Percentiles rank a stretch among this genome's conserved stretches.
These are phyloP conservation scores for Heteromormyrus szaboi DNA, from an alignment of 2,797 vertebrate genomes.

Conservation along the genomic window DNA sequence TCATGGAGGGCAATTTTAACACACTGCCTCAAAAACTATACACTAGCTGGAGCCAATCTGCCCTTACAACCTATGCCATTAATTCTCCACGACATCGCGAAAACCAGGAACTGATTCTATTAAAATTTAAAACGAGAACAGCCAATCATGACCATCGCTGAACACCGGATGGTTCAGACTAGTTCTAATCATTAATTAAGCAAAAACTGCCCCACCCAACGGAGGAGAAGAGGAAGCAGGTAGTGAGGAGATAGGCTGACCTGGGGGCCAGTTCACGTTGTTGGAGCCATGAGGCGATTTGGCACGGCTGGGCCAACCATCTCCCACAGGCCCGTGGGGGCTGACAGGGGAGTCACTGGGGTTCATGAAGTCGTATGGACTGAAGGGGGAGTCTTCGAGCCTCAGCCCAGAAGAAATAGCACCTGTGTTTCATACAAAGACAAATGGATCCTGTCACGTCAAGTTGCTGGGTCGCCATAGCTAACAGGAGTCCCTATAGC, in stretches of 20 bases:
- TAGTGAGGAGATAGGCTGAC: constrained; percentile 47
- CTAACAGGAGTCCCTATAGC: neutral
- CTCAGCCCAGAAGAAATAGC: constrained; percentile 98
- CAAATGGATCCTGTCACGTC: neutral
- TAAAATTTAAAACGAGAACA: neutral
- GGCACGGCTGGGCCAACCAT: constrained; percentile 96
- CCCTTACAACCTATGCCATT: neutral
- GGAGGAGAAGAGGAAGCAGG: neutral
- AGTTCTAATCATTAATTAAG: neutral
- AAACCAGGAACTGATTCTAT: neutral
- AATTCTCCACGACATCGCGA: neutral
- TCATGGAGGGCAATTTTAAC: neutral
- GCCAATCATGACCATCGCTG: neutral
- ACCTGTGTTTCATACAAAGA: constrained; percentile 59
- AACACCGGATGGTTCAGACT: neutral
- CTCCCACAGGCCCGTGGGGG: constrained; percentile 89
- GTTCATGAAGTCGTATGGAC: constrained; percentile 87
- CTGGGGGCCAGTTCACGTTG: constrained; percentile 97
- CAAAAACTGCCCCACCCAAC: neutral
- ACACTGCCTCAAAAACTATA: neutral
- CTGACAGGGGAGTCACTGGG: constrained; percentile 91
- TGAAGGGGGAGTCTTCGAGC: constrained; percentile 92
- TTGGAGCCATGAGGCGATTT: constrained; percentile 97
- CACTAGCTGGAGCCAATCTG: neutral
- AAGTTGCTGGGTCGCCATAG: neutral